Evolutionary conservation across 2,888 invertebrate genomes (phyloP), one percentile per base, ranked within the genome.

Genomic region (Chloroclysta siterata): DNA sequence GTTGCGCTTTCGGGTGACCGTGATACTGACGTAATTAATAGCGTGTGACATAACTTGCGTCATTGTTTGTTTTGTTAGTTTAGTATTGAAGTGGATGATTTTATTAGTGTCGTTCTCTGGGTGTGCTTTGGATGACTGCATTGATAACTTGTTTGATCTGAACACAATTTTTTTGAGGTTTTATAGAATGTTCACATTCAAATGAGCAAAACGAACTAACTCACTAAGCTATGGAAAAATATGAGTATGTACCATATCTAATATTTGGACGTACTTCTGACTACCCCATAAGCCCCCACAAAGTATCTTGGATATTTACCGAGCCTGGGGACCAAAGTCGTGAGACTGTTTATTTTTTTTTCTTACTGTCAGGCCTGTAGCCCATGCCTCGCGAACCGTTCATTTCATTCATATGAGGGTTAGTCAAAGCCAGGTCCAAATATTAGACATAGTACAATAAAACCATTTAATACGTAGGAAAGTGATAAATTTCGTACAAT

Each of bases 11-110:
- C 70, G 72, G 69, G 67, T 68, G 67, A 77, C 67, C 75, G 72
- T 77, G 80, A 83, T 82, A 80, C 76, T 77, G 72, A 71, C 71
- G 72, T 72, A 71, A 85, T 88, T 90, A 88, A 88, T 89, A 81
- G 83, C 68, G 84, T 79, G 84, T 79, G 56, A 66, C 64, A 50
- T 65, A 68, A 72, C 65, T 76, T 68, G 66, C 70, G 71, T 70
- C 70, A 65, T 66, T 61, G 65, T 76, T 73, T 72, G 71, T 72
- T 66, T 71, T 71, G 72, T 70, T 79, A 63, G 65, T 66, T 61
- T 60, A 53, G 58, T 63, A 57, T 56, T 54, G 67, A 66, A 65
- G 62, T 60, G 63, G 66, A 62, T 69, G 61, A 64, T 69, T 52
- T 52, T 50, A 53, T 62, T 62, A 53, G 51, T 15, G 42, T 13